Conservation (phyloP, 2,113 vertebrate genomes). For the Aleadryas rufinucha region DNA sequence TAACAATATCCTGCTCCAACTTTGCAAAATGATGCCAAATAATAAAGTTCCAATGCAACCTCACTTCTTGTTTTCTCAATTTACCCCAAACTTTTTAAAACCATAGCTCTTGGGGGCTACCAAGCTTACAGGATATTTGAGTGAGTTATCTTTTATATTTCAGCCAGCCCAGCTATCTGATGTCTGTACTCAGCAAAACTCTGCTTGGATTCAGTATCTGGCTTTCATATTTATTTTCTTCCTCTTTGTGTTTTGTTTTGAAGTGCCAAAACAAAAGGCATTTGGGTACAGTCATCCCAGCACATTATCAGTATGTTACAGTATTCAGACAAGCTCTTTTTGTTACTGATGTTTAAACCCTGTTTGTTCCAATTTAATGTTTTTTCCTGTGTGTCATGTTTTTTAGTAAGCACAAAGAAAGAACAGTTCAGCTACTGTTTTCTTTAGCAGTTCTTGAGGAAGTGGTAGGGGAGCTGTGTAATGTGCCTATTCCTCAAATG, state of each 20-base stretch:
- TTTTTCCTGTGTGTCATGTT: neutral
- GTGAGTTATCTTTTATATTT: neutral
- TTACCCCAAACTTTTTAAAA: neutral
- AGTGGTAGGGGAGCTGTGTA: neutral
- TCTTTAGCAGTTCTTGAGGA: neutral
- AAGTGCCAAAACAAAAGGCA: neutral
- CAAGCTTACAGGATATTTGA: neutral
- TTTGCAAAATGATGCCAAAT: neutral
- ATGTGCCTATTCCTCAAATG: neutral
- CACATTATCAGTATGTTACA: neutral
- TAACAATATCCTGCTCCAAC: neutral
- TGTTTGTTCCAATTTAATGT: neutral
- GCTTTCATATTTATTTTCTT: neutral
- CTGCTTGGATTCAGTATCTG: neutral
- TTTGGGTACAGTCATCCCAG: neutral
- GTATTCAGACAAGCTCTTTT: neutral
- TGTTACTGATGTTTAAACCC: neutral
- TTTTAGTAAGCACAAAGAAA: neutral
- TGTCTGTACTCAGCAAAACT: neutral
- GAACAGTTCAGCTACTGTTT: neutral
- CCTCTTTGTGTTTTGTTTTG: neutral
- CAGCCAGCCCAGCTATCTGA: neutral
- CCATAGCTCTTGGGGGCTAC: rapidly evolving
- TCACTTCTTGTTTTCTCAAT: neutral
- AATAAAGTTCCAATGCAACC: neutral